Percentiles rank a stretch among this genome's conserved stretches.
Conservation (phyloP, 2,888 invertebrate genomes). For the Celastrina argiolus region DNA sequence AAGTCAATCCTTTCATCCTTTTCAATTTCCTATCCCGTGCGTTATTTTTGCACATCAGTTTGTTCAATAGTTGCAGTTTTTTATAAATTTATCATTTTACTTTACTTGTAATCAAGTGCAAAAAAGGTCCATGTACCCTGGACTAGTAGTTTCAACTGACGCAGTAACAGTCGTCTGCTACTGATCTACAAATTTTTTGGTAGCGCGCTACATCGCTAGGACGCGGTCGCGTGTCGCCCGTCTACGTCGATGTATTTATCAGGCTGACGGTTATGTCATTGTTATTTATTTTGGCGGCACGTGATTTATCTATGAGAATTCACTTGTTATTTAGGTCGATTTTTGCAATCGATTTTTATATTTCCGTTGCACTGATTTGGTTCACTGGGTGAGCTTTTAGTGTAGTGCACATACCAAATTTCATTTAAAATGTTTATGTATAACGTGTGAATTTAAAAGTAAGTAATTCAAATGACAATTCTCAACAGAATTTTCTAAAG, state of each 20-base stretch:
- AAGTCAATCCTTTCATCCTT: too few relatives aligned
- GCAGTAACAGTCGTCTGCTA: too few relatives aligned
- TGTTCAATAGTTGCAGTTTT: too few relatives aligned
- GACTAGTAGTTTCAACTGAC: too few relatives aligned
- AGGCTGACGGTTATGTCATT: background rate
- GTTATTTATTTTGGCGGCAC: background rate
- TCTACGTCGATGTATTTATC: background rate
- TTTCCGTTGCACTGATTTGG: background rate
- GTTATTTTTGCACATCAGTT: too few relatives aligned
- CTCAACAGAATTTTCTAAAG: too few relatives aligned
- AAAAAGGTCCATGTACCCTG: too few relatives aligned
- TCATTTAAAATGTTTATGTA: background rate
- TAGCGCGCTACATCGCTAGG: background rate
- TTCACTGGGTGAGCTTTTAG: background rate
- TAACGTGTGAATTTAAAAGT: background rate
- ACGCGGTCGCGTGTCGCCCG: background rate
- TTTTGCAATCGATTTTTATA: background rate
- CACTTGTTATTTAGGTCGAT: background rate
- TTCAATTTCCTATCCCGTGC: too few relatives aligned
- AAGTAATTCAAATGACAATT: background rate
- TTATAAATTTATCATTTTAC: too few relatives aligned
- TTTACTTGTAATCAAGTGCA: too few relatives aligned
- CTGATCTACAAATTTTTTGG: too few relatives aligned
- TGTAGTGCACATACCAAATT: background rate
- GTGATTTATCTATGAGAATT: background rate